Evolutionary conservation across 2,113 vertebrate species (phyloP).

Genomic region (Paramisgurnus dabryanus): DNA sequence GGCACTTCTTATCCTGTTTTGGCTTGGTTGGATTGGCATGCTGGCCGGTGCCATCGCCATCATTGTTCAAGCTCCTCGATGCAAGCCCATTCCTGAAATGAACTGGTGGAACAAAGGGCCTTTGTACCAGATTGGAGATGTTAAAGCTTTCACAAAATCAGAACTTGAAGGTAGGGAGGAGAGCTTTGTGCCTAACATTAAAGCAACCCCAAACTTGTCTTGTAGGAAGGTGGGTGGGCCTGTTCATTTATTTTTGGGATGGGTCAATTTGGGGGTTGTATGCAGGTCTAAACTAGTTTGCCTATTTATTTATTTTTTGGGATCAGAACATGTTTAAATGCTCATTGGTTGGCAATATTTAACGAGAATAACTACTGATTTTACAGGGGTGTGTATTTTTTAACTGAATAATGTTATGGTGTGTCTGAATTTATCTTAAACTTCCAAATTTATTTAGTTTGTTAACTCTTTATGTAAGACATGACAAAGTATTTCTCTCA

Average conservation of each 20-base stretch:
- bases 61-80: conserved; percentile 84
- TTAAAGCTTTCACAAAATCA: conserved; percentile 69
- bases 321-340: background rate
- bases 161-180: conserved; percentile 71
- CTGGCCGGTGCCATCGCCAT: conserved; percentile 81
- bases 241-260: too few species aligned
- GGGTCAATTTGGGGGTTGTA: background rate
- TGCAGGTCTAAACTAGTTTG: background rate
- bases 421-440: too few species aligned
- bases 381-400: too few species aligned
- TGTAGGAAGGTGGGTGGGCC: background rate
- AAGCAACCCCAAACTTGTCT: background rate
- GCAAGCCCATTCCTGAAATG: conserved; percentile 75
- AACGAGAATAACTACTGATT: too few species aligned
- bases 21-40: conserved; percentile 90
- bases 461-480: too few species aligned
- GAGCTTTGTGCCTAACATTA: background rate
- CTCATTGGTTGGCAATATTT: too few species aligned
- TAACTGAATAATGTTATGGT: too few species aligned
- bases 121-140: conserved; percentile 76
- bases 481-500: background rate
- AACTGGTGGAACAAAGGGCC: conserved; percentile 83
- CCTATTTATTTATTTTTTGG: background rate
- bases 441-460: too few species aligned
- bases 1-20: conserved; percentile 84